Evolutionary conservation across 2,113 vertebrate species (phyloP).

Genomic region (Apus apus): DNA sequence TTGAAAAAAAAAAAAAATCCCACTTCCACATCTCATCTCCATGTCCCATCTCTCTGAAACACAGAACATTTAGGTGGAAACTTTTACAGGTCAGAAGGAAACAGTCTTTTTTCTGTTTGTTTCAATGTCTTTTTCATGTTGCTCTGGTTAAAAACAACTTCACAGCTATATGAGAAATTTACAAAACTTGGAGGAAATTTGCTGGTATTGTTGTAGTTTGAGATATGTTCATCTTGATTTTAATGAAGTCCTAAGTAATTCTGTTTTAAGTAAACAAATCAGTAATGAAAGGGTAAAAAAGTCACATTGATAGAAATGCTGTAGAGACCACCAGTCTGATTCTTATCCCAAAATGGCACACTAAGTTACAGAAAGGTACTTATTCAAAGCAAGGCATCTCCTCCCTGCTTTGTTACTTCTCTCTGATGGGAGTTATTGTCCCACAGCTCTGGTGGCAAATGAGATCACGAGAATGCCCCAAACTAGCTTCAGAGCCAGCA

Average conservation of each 20-base stretch:
- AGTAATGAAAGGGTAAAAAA: not conserved
- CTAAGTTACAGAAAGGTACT: not conserved
- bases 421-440: not conserved
- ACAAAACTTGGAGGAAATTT: not conserved
- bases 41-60: not conserved
- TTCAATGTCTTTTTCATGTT: not conserved
- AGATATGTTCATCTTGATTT: not conserved
- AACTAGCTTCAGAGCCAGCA: not conserved
- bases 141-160: not conserved
- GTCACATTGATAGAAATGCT: not conserved
- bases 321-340: not conserved
- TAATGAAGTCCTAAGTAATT: not conserved
- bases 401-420: not conserved
- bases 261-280: not conserved
- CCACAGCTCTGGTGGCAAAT: not conserved
- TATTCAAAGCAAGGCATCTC: not conserved
- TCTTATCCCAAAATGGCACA: not conserved
- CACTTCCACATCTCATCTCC: not conserved
- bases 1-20: not conserved
- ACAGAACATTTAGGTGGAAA: not conserved
- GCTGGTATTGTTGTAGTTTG: not conserved
- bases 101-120: not conserved
- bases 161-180: not conserved
- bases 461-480: not conserved
- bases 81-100: not conserved